Conservation (phyloP, 2,888 invertebrate genomes). For the Cartodere bifasciata region DNA sequence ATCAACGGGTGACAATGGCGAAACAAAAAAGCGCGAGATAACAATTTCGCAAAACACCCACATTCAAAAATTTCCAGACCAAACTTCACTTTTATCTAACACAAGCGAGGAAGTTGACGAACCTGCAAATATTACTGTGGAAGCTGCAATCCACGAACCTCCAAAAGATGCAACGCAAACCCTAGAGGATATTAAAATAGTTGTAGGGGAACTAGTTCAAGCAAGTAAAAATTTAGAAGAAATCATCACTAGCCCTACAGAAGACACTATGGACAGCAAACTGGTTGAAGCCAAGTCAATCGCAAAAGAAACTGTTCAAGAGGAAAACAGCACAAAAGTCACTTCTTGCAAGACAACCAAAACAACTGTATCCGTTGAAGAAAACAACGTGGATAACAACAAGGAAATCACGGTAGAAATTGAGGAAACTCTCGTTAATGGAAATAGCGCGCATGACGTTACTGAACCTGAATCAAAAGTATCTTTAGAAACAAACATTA, state of each 20-base stretch:
- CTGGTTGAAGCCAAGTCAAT: too few species aligned
- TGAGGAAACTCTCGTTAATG: too few species aligned
- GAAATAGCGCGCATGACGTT: too few species aligned
- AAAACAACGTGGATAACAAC: too few species aligned
- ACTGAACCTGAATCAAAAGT: not conserved
- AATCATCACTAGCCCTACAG: too few species aligned
- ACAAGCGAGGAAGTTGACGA: slow-evolving; percentile 31
- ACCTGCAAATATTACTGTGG: slow-evolving; percentile 27
- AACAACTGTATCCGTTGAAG: too few species aligned
- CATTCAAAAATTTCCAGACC: slow-evolving; percentile 16
- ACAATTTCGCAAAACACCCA: not conserved
- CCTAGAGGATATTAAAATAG: slow-evolving; percentile 4
- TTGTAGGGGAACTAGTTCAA: too few species aligned
- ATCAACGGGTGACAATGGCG: slow-evolving; percentile 6
- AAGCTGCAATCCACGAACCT: slow-evolving; percentile 32
- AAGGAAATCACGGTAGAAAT: too few species aligned
- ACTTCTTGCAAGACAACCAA: slow-evolving; percentile 7
- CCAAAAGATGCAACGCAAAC: slow-evolving; percentile 19
- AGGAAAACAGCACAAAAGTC: slow-evolving; percentile 6
- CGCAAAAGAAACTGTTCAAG: slow-evolving; percentile 6
- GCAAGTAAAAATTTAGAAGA: too few species aligned
- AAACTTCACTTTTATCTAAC: slow-evolving; percentile 25
- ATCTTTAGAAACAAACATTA: slow-evolving; percentile 1
- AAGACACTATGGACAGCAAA: too few species aligned
- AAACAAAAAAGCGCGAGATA: not conserved